phyloP scores from a whole-genome alignment of 1,140 invertebrate genomes.

The Bombus huntii region DNA sequence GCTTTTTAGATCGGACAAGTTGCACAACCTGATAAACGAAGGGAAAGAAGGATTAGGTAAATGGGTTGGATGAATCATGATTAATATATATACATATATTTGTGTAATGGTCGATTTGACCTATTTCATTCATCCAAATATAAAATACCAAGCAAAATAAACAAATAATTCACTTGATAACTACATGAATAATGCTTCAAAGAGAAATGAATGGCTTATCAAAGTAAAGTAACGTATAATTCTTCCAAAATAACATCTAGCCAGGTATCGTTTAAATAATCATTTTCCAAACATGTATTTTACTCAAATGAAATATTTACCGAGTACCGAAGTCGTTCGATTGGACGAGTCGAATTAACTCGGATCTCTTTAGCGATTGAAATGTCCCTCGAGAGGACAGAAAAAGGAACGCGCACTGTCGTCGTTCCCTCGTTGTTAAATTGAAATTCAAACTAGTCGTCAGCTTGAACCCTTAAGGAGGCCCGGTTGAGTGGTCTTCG shows the following conservation, averaged over 20 bases:
- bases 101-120: too few relatives aligned
- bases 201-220: too few relatives aligned
- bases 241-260: background rate
- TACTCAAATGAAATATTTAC: background rate
- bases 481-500: constrained; percentile 15
- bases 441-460: constrained; percentile 50
- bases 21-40: background rate
- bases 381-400: constrained; percentile 34
- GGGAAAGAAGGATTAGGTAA: background rate
- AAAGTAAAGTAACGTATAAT: background rate
- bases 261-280: background rate
- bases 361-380: constrained; percentile 30
- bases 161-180: background rate
- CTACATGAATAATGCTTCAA: too few relatives aligned
- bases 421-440: constrained; percentile 33
- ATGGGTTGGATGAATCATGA: too few relatives aligned
- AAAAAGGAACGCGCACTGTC: constrained; percentile 39
- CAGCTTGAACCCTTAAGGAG: constrained; percentile 30
- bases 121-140: too few relatives aligned
- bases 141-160: background rate
- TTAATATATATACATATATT: too few relatives aligned
- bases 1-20: background rate
- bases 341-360: constrained; percentile 1
- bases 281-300: background rate
- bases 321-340: constrained; percentile 10